Percentiles rank a stretch among this genome's conserved stretches.
Evolutionary conservation across 2,113 vertebrate genomes (phyloP).

Genomic region (Candoia aspera): DNA sequence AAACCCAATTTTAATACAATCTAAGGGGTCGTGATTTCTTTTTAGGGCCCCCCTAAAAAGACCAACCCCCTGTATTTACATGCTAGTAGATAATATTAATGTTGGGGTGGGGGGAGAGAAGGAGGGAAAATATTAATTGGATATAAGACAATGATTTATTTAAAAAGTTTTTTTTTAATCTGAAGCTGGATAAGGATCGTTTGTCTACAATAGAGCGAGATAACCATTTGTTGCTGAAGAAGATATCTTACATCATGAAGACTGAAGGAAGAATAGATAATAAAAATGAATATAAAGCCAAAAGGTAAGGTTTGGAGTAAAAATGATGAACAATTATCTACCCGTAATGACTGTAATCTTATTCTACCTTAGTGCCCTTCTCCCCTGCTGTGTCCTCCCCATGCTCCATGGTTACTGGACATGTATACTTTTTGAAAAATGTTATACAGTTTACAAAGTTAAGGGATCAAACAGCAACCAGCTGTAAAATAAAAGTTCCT

Average conservation of each 20-base stretch:
- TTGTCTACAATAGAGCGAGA: conserved; percentile 69
- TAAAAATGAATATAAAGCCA: conserved; percentile 65
- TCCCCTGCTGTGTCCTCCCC: not conserved
- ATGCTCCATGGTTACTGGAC: not conserved
- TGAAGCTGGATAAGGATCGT: conserved; percentile 71
- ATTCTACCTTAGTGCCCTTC: not conserved
- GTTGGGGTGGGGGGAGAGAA: too few relatives aligned
- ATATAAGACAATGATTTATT: not conserved
- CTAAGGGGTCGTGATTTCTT: not conserved
- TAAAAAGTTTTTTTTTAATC: conserved; percentile 24
- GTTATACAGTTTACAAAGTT: not conserved
- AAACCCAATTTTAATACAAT: not conserved
- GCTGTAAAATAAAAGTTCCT: not conserved
- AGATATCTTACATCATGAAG: conserved; percentile 73
- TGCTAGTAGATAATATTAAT: not conserved
- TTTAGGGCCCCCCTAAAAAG: not conserved
- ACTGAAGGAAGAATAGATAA: conserved; percentile 67
- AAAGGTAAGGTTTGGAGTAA: conserved; percentile 69
- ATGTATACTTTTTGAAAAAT: not conserved
- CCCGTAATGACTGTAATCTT: conserved; percentile 14
- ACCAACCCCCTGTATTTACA: too few relatives aligned
- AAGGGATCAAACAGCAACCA: not conserved
- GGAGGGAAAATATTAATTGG: not conserved
- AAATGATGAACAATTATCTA: conserved; percentile 38
- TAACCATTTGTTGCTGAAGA: conserved; percentile 74